phyloP scores from a whole-genome alignment of 2,113 vertebrate species.

The Daboia siamensis region DNA sequence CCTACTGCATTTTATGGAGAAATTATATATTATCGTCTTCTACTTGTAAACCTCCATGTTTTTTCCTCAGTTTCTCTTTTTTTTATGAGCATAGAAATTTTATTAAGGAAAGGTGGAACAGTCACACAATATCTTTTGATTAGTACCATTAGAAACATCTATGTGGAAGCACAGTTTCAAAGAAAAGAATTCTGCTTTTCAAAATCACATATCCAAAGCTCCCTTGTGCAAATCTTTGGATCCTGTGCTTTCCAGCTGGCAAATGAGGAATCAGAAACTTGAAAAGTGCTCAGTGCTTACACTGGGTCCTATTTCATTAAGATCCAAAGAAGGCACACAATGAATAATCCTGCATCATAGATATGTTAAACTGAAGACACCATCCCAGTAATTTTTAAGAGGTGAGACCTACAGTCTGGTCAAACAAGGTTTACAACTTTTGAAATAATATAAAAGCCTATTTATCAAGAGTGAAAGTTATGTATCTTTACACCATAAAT shows the following conservation, averaged over 20 bases:
- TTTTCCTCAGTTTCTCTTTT: not conserved
- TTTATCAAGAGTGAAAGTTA: not conserved
- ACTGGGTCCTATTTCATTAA: slow-evolving; percentile 53
- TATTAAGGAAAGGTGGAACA: not conserved
- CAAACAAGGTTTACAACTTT: not conserved
- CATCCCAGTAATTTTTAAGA: not conserved
- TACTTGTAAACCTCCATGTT: not conserved
- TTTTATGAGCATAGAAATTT: not conserved
- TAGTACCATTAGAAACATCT: not conserved
- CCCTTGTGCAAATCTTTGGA: not conserved
- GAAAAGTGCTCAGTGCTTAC: slow-evolving; percentile 35
- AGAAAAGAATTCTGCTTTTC: not conserved
- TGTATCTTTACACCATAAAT: not conserved
- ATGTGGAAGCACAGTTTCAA: not conserved
- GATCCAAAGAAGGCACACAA: slow-evolving; percentile 1
- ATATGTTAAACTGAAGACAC: not conserved
- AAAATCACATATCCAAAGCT: not conserved
- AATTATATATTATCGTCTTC: not conserved
- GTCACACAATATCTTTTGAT: not conserved
- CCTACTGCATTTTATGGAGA: not conserved
- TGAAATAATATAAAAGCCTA: not conserved
- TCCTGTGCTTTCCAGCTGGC: slow-evolving; percentile 66
- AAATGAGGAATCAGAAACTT: slow-evolving; percentile 63
- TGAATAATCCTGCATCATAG: not conserved
- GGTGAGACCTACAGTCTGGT: not conserved